Evolutionary conservation across 2,113 vertebrate genomes (phyloP).

Genomic region (Tetrax tetrax): DNA sequence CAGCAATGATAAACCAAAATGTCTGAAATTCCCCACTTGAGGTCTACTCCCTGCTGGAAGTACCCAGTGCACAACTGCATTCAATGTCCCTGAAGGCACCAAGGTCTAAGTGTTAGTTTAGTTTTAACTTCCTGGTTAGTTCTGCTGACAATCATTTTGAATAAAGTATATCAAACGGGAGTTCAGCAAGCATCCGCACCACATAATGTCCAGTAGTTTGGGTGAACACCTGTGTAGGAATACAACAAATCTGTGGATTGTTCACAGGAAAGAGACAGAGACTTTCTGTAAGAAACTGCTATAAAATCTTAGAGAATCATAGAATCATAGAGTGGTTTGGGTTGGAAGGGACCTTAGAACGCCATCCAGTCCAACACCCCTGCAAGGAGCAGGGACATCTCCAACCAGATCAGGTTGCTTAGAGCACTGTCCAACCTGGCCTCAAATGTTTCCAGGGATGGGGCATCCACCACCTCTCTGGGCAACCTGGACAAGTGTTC

Average conservation of each 20-base stretch:
- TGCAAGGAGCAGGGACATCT: too few relatives aligned
- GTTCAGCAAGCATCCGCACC: not conserved
- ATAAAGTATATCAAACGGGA: not conserved
- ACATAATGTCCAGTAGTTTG: not conserved
- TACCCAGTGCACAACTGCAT: not conserved
- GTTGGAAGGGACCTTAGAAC: too few relatives aligned
- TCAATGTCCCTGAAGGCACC: not conserved
- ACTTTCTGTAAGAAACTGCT: not conserved
- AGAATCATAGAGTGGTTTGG: too few relatives aligned
- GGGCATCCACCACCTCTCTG: too few relatives aligned
- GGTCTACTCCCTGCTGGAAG: not conserved
- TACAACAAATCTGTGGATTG: not conserved
- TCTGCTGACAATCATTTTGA: not conserved
- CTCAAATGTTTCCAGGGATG: too few relatives aligned
- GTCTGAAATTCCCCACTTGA: not conserved
- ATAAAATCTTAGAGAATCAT: too few relatives aligned
- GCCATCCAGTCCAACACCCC: too few relatives aligned
- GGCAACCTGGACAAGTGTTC: too few relatives aligned
- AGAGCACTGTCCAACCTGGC: too few relatives aligned
- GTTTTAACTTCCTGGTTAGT: not conserved
- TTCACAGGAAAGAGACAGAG: not conserved
- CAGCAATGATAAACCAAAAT: fast-evolving
- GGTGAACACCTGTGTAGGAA: not conserved
- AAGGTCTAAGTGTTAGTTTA: not conserved
- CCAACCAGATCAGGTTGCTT: too few relatives aligned